Evolutionary conservation across 2,797 vertebrate species (phyloP), one percentile per base, ranked within the genome.

Genomic region (Mallotus villosus): DNA sequence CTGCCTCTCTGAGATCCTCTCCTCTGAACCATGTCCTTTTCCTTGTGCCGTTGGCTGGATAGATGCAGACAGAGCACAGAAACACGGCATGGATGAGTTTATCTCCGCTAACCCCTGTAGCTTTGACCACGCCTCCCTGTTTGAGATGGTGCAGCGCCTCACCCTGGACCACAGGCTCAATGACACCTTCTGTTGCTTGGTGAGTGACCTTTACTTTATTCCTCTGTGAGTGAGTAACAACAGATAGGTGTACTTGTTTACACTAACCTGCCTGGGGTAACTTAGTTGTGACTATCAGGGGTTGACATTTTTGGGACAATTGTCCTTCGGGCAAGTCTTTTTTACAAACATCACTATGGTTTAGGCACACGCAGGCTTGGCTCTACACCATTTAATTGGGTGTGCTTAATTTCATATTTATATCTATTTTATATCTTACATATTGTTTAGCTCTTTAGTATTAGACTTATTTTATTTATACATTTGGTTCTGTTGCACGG

Each of bases 81-180:
- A 99, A 93, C 97, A 99, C 91, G 97, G 97, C 94, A 99, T 99
- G 97, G 97, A 99, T 95, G 97, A 99, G 95, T 99, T 99, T 96
- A 99, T 99, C 95, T 99, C 97, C 90, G 97, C 97, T 94, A 99
- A 99, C 93, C 97, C 97, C 91, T 99, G 97, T 96, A 98, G 95
- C 95, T 99, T 98, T 96, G 97, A 99, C 95, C 97, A 99, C 94
- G 95, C 96, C 92, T 95, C 94, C 84, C 96, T 99, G 92, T 99
- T 99, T 93, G 95, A 97, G 95, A 97, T 96, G 95, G 94, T 99
- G 89, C 97, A 99, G 92, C 94, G 96, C 76, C 96, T 98, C 87
- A 99, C 97, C 78, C 91, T 99, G 96, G 97, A 99, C 91, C 95
- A 99, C 94, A 98, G 97, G 95, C 96, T 99, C 93, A 99, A 95